Evolutionary conservation across 2,888 invertebrate species (phyloP).

Genomic region (Beris morrisii): DNA sequence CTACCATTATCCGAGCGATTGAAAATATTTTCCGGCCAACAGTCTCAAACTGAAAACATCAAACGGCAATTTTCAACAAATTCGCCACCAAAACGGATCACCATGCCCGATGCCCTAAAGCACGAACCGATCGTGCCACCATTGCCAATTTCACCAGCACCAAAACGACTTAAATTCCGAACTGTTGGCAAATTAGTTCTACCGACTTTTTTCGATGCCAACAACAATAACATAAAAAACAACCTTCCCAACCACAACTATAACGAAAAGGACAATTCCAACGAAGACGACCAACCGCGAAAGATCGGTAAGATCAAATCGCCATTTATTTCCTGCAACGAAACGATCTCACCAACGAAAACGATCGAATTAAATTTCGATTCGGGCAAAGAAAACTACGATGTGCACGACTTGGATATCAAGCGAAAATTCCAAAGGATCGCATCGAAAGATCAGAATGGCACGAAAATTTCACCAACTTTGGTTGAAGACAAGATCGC

Average conservation of each 20-base stretch:
- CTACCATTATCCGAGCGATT: constrained; percentile 53
- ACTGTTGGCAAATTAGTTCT: constrained; percentile 51
- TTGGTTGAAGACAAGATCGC: constrained; percentile 46
- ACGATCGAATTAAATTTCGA: constrained; percentile 44
- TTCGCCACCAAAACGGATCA: not conserved
- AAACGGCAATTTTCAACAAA: constrained; percentile 41
- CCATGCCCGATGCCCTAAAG: constrained; percentile 26
- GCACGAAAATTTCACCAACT: constrained; percentile 21
- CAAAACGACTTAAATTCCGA: constrained; percentile 46
- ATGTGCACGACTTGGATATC: constrained; percentile 40
- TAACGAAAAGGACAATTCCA: not conserved
- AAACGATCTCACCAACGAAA: constrained; percentile 40
- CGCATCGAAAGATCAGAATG: constrained; percentile 39
- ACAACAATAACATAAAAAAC: constrained; percentile 42
- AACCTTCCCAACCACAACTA: not conserved
- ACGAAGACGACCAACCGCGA: constrained; percentile 38
- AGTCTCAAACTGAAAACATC: not conserved
- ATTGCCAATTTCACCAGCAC: constrained; percentile 38
- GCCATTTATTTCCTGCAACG: constrained; percentile 47
- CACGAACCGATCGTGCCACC: constrained; percentile 26
- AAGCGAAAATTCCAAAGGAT: constrained; percentile 36
- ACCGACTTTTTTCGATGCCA: constrained; percentile 49
- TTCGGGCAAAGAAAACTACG: constrained; percentile 53
- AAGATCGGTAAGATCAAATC: constrained; percentile 55
- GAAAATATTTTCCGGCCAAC: constrained; percentile 48